Conservation (phyloP, 1,140 invertebrate genomes). For the Drosophila aff. region DNA sequence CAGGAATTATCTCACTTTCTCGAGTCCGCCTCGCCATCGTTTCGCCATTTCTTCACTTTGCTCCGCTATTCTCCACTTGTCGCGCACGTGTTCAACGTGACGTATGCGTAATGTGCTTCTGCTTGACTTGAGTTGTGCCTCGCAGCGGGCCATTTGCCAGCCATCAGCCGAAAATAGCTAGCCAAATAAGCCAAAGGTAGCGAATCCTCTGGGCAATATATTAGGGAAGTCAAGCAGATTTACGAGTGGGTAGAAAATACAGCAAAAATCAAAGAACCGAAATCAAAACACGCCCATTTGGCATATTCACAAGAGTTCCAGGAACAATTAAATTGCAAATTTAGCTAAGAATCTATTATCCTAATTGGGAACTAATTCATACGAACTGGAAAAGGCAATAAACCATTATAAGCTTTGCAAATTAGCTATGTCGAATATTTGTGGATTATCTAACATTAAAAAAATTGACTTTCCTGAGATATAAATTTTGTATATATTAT, state of each 20-base stretch:
- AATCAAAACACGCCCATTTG: neutral
- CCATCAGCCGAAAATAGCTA: conserved; percentile 20
- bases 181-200: conserved; percentile 33
- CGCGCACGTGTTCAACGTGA: conserved; percentile 60
- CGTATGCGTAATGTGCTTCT: conserved; percentile 79
- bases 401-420: neutral
- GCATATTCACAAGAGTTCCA: neutral
- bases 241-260: neutral
- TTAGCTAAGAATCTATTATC: neutral
- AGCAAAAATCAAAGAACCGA: conserved; percentile 2
- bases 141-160: conserved; percentile 43
- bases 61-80: conserved; percentile 24
- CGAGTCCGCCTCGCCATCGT: conserved; percentile 1
- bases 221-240: conserved; percentile 5
- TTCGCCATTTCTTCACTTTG: conserved; percentile 2
- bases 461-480: neutral
- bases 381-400: neutral
- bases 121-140: conserved; percentile 54
- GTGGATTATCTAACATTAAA: too few species aligned
- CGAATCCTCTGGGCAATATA: conserved; percentile 12
- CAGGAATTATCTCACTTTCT: conserved; percentile 44
- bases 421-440: neutral
- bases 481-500: neutral
- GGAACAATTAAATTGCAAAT: conserved; percentile 6
- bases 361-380: neutral